These are phyloP conservation scores for Oeneis ivallda DNA, from an alignment of 2,888 invertebrate genomes.

Conservation along the genomic window DNA sequence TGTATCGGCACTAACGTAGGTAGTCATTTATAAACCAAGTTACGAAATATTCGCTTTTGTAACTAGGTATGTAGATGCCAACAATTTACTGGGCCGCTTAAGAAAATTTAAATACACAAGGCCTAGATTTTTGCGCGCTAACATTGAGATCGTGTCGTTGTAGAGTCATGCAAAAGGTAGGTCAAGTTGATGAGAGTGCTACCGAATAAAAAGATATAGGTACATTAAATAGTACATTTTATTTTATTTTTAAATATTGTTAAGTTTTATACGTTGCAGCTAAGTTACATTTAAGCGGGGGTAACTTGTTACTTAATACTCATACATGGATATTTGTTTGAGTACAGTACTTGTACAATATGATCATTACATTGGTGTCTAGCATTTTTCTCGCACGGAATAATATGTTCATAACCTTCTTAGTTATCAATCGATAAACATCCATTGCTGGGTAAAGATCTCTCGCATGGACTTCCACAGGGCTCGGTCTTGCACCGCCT, in stretches of 20 bases:
- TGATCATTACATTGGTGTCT: too few relatives aligned
- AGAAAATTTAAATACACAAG: slow-evolving; percentile 36
- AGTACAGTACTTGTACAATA: too few relatives aligned
- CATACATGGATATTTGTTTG: too few relatives aligned
- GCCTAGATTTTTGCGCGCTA: slow-evolving; percentile 29
- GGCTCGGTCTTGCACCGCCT: too few relatives aligned
- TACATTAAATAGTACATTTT: slow-evolving; percentile 9
- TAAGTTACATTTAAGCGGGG: too few relatives aligned
- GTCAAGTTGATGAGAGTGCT: slow-evolving; percentile 32
- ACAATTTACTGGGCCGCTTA: slow-evolving; percentile 25
- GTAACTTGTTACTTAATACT: too few relatives aligned
- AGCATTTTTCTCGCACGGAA: too few relatives aligned
- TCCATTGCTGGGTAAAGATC: too few relatives aligned
- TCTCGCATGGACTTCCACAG: too few relatives aligned
- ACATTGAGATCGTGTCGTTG: slow-evolving; percentile 23
- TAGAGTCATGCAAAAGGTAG: slow-evolving; percentile 33
- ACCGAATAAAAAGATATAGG: slow-evolving; percentile 26
- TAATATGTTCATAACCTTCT: too few relatives aligned
- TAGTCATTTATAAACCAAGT: background rate
- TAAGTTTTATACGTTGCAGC: background rate
- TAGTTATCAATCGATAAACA: too few relatives aligned
- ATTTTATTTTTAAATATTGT: slow-evolving; percentile 7
- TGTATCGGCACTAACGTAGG: too few relatives aligned
- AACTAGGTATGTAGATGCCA: slow-evolving; percentile 1
- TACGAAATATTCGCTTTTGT: slow-evolving; percentile 9